Conservation (phyloP, 2,797 vertebrate genomes). For the Prunella strophiata region DNA sequence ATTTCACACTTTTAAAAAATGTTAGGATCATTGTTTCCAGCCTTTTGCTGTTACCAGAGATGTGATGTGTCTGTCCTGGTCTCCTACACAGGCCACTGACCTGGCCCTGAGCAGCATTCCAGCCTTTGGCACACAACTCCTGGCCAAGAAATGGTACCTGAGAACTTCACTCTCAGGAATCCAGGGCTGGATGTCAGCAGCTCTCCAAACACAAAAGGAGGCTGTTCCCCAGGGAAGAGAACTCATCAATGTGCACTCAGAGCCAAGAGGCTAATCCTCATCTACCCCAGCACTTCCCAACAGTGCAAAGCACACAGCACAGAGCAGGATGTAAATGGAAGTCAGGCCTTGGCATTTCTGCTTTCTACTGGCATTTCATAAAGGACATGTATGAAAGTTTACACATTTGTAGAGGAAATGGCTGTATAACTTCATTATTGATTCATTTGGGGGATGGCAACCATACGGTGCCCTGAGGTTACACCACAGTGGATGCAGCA, state of each 20-base stretch:
- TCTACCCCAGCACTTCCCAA: neutral
- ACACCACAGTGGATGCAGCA: neutral
- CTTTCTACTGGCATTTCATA: neutral
- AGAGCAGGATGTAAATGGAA: neutral
- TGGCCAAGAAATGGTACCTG: fast-evolving
- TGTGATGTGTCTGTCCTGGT: neutral
- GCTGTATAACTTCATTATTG: constrained; percentile 32
- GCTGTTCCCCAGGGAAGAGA: neutral
- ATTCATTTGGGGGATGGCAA: neutral
- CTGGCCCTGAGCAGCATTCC: neutral
- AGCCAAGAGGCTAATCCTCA: neutral
- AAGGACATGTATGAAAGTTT: neutral
- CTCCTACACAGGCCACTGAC: neutral
- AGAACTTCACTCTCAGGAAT: neutral
- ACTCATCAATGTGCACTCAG: neutral
- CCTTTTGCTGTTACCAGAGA: neutral
- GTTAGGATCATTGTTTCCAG: neutral
- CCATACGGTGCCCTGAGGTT: neutral
- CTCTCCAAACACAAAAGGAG: neutral
- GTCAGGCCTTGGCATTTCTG: neutral
- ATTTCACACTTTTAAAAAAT: neutral
- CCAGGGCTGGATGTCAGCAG: neutral
- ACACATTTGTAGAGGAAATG: constrained; percentile 48
- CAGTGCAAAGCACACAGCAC: neutral
- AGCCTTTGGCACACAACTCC: neutral